Conservation (phyloP, 2,113 vertebrate species). For the Serilophus lunatus region DNA sequence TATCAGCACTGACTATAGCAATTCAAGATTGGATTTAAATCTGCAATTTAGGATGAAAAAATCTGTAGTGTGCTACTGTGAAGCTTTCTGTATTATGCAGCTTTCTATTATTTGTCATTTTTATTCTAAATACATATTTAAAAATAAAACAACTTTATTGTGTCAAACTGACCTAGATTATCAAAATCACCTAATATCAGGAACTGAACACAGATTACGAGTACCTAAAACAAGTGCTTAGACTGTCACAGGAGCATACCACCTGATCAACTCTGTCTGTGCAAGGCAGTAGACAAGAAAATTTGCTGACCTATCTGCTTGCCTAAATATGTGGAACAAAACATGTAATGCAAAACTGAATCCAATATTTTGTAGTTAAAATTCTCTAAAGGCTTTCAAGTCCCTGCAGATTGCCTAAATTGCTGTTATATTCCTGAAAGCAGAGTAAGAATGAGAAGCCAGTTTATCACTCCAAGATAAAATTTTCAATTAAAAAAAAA, state of each 20-base stretch:
- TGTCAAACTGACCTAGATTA: background rate
- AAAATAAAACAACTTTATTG: background rate
- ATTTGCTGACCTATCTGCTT: background rate
- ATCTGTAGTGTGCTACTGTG: background rate
- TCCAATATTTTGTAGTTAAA: background rate
- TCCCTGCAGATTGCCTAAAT: background rate
- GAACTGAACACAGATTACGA: background rate
- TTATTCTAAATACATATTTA: background rate
- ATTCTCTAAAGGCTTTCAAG: background rate
- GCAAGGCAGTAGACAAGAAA: background rate
- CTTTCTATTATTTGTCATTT: background rate
- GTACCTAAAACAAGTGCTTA: background rate
- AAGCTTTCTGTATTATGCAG: background rate
- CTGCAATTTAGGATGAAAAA: background rate
- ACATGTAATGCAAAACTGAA: background rate
- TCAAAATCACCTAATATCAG: background rate
- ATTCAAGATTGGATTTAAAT: background rate
- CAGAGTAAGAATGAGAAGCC: background rate
- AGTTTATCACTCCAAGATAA: background rate
- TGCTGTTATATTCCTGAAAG: background rate
- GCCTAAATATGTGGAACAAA: background rate
- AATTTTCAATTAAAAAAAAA: background rate
- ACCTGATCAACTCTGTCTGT: background rate
- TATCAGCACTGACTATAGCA: background rate
- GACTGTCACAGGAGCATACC: background rate